Conservation (phyloP, 2,113 vertebrate genomes). For the Addax nasomaculatus region DNA sequence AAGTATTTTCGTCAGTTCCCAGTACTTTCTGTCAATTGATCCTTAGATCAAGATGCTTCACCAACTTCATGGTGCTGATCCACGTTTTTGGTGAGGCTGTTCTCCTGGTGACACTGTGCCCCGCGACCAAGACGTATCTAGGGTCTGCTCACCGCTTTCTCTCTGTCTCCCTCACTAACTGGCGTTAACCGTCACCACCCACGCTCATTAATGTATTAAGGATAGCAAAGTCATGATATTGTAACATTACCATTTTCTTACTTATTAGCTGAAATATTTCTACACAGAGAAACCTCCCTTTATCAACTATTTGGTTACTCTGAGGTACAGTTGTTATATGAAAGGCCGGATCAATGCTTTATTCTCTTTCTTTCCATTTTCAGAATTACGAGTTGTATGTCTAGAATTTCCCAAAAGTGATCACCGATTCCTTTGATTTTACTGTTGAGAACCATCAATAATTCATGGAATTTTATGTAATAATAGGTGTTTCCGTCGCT, state of each 20-base stretch:
- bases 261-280: not conserved
- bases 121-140: fast-evolving
- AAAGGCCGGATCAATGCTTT: not conserved
- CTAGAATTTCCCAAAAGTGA: not conserved
- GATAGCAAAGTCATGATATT: not conserved
- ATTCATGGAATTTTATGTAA: not conserved
- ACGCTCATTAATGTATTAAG: not conserved
- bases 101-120: fast-evolving
- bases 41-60: not conserved
- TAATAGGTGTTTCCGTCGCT: not conserved
- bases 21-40: not conserved
- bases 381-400: not conserved
- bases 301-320: not conserved
- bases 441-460: not conserved
- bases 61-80: fast-evolving
- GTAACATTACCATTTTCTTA: not conserved
- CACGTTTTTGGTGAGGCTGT: not conserved
- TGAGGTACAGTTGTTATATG: not conserved
- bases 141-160: not conserved
- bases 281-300: not conserved
- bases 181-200: fast-evolving
- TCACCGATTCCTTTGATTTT: not conserved
- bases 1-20: not conserved
- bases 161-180: too few species aligned
- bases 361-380: not conserved